A percentile compares a stretch with the other conserved stretches of the same genome.
These are phyloP conservation scores for Nomada fucata DNA, from an alignment of 2,888 invertebrate genomes.

Conservation along the genomic window DNA sequence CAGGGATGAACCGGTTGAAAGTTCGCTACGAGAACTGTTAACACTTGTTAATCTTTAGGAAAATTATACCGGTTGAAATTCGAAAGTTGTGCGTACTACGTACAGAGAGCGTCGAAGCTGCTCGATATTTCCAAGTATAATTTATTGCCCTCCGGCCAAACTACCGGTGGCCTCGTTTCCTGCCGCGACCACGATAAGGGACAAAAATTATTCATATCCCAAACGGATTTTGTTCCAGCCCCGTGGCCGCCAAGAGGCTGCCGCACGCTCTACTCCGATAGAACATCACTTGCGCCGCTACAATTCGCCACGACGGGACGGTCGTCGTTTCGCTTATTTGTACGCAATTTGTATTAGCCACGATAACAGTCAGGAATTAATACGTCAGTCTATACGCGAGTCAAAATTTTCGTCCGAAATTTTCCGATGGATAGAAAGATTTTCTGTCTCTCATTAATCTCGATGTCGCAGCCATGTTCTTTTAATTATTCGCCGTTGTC, in stretches of 20 bases:
- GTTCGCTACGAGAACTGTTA: conserved; percentile 45
- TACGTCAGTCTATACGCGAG: not conserved
- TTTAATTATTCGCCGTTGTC: conserved; percentile 20
- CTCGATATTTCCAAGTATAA: conserved; percentile 68
- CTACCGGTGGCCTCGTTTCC: conserved; percentile 56
- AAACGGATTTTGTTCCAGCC: conserved; percentile 57
- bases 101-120: conserved; percentile 50
- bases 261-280: not conserved
- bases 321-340: conserved; percentile 17
- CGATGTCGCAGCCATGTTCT: conserved; percentile 22
- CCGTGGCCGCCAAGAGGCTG: conserved; percentile 17
- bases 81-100: conserved; percentile 45
- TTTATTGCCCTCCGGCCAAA: conserved; percentile 65
- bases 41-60: conserved; percentile 53
- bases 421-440: not conserved
- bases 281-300: conserved; percentile 15
- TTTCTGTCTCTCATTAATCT: not conserved
- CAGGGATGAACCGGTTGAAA: conserved; percentile 20
- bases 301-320: not conserved
- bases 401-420: too few relatives aligned
- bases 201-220: conserved; percentile 73
- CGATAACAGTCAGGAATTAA: conserved; percentile 18
- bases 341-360: conserved; percentile 30
- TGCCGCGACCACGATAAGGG: conserved; percentile 61
- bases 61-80: conserved; percentile 52